phyloP scores from a whole-genome alignment of 2,888 invertebrate genomes.

The Epicampocera succincta region DNA sequence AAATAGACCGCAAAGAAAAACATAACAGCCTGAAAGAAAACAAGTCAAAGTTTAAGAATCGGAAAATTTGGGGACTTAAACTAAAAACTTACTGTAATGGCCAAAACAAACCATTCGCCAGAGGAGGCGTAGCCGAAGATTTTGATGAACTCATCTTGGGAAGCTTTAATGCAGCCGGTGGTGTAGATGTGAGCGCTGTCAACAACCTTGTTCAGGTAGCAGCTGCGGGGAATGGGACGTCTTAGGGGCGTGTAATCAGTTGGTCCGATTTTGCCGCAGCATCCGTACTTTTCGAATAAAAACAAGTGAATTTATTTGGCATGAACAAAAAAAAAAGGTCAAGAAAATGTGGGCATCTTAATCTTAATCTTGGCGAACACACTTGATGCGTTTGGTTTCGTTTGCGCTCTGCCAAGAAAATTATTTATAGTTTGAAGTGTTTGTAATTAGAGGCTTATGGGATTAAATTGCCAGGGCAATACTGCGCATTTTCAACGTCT shows the following conservation, averaged over 20 bases:
- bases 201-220: conserved; percentile 69
- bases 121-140: conserved; percentile 70
- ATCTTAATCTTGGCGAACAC: no score
- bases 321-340: background rate
- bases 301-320: background rate
- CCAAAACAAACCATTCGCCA: conserved; percentile 73
- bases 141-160: conserved; percentile 68
- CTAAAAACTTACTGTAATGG: conserved; percentile 71
- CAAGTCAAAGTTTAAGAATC: background rate
- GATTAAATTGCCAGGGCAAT: no score
- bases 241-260: conserved; percentile 73
- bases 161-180: conserved; percentile 73
- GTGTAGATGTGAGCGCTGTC: conserved; percentile 60
- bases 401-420: no score
- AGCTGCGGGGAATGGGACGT: conserved; percentile 72
- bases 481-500: no score
- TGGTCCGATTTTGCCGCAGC: conserved; percentile 78
- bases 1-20: conserved; percentile 74
- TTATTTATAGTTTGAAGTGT: no score
- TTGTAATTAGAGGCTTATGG: no score
- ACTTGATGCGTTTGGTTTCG: no score
- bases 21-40: conserved; percentile 72
- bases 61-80: background rate
- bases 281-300: conserved; percentile 71
- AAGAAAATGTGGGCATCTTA: background rate